Evolutionary conservation across 2,113 vertebrate genomes (phyloP), one percentile per base, ranked within the genome.

Genomic region (Nycticryphes semicollaris): DNA sequence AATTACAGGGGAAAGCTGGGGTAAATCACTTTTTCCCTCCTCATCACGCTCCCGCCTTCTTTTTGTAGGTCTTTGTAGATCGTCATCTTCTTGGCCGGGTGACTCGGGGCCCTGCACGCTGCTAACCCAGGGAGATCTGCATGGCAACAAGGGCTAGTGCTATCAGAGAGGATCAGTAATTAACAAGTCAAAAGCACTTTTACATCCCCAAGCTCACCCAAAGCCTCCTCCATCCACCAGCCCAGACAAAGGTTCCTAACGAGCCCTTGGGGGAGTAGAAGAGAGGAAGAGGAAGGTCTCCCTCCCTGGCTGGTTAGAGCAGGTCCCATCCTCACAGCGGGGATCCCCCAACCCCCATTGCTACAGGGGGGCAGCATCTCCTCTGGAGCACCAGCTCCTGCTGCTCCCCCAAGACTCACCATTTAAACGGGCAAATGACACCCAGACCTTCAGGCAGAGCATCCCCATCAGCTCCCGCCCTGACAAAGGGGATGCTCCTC

Each of bases 401-500:
- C 72, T 28, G 28, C 33, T 48, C 45, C 53, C 60, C 59, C 12
- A 9, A 66, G 51, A 22, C 77, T 53, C 14, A 2, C 60, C 18
- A 31, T 7, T 39, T 30, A 51, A 28, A 35, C 0, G 35, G 12
- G 25, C 7, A 43, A 78, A 56, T 1, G 16, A n/a, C 39, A 14
- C 5, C 54, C 33, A 7, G 3, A 48, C 30, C n/a, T 4, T 5
- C 18, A 41, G 12, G 31, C 66, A 28, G 64, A 22, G 11, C 5
- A 0, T 22, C 30, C 4, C 64, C 9, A 0, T 5, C 13, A 27
- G 2, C 21, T 27, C 28, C 23, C 9, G 3, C 41, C 5, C 67
- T 13, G 23, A 13, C 12, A 31, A 31, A 41, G 35, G 4, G 59
- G 35, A 28, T 12, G 1, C 6, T 35, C 43, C 8, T 16, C 30